Base-by-base conservation (phyloP, 2,888 invertebrate species). In the Ennomos quercinarius region DNA sequence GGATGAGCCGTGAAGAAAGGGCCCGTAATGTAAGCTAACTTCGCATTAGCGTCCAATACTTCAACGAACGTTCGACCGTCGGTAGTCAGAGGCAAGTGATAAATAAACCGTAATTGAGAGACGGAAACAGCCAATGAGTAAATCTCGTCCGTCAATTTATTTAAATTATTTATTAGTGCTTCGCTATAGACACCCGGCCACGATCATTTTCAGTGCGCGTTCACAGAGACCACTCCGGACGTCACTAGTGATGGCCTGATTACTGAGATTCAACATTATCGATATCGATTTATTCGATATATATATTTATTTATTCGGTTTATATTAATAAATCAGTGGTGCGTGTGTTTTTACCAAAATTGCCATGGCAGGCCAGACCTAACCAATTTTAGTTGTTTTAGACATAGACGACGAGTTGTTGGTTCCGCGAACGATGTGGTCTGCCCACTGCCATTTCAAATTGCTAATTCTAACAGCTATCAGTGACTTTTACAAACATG, bases 61-160 rank as follows among this genome's bases (percentile, higher is more conserved):
- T 61, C 66, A 64, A 66, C 63, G 56, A 58, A 50, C 67, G 71
- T 74, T 78, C 79, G 83, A 82, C 78, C 82, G 81, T 79, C 81
- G 62, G 50, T 60, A 59, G 83, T 77, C 80, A 82, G 86, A 85
- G 84, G 83, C 84, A 91, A 91, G 91, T 92, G 92, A 92, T 91
- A 92, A 92, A 92, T 92, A 92, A 92, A 88, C 80, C 81, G 87
- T 92, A 91, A 92, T 91, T 90, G 92, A 91, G 88, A 86, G 86
- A 89, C 91, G 92, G 92, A 92, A 91, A 90, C 91, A 86, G 83
- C 84, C 92, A 92, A 92, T 92, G 90, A 92, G 91, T 91, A 92
- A 92, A 92, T 92, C 91, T 91, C 92, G 90, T 90, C 91, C 91
- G 91, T 91, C 92, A 92, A 92, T 92, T 92, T 91, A 89, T 91